Percentiles rank a stretch among this genome's conserved stretches.
phyloP scores from a whole-genome alignment of 2,797 vertebrate species.

The Melanotaenia parkinsoni region DNA sequence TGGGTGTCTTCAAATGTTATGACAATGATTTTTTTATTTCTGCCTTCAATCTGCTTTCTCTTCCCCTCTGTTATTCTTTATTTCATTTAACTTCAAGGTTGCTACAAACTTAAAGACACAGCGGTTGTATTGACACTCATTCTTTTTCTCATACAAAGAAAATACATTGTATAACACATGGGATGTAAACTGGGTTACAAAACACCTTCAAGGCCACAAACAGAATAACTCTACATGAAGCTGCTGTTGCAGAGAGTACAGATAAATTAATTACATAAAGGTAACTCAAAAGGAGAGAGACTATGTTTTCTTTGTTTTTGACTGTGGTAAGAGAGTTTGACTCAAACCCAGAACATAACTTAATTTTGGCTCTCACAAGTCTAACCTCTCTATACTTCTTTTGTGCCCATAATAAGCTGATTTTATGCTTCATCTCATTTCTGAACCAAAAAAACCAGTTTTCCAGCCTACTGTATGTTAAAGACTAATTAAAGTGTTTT shows the following conservation, averaged over 20 bases:
- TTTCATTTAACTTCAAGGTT: slow-evolving; percentile 51
- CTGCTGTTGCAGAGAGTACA: slow-evolving; percentile 19
- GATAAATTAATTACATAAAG: slow-evolving; percentile 36
- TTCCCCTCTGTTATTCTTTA: slow-evolving; percentile 34
- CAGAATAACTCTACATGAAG: slow-evolving; percentile 35
- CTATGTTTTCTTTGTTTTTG: slow-evolving; percentile 26
- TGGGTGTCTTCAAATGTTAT: slow-evolving; percentile 39
- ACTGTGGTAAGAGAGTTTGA: slow-evolving; percentile 7
- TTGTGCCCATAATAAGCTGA: background rate
- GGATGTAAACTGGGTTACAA: slow-evolving; percentile 49
- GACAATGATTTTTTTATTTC: slow-evolving; percentile 27
- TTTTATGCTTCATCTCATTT: background rate
- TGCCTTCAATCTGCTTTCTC: slow-evolving; percentile 32
- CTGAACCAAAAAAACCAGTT: background rate
- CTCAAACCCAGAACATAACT: slow-evolving; percentile 3
- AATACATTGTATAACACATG: slow-evolving; percentile 39
- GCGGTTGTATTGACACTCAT: slow-evolving; percentile 17
- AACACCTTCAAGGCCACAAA: slow-evolving; percentile 49
- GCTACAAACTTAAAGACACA: slow-evolving; percentile 10
- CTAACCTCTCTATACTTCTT: background rate
- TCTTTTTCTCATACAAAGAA: slow-evolving; percentile 12
- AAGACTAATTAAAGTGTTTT: background rate
- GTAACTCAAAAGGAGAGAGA: slow-evolving; percentile 25
- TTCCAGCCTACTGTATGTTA: background rate
- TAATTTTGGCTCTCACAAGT: background rate